These are phyloP conservation scores for Creontiades dilutus DNA, from an alignment of 2,888 invertebrate species.

Conservation along the genomic window DNA sequence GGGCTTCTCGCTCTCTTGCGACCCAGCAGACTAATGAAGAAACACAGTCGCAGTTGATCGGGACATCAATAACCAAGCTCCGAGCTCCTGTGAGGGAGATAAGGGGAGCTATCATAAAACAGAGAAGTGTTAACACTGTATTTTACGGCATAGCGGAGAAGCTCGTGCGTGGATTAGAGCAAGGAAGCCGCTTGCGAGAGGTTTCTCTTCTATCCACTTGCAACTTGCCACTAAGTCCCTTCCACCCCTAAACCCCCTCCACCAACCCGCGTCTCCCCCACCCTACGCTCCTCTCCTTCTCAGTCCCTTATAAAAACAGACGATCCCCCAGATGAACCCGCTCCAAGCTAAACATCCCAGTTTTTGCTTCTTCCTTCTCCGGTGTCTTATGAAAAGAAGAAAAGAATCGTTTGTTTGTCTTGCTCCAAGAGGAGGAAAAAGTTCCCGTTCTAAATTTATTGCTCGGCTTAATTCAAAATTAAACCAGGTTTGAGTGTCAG, in stretches of 20 bases:
- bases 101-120: constrained; percentile 13
- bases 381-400: neutral
- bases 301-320: neutral
- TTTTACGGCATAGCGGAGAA: neutral
- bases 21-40: neutral
- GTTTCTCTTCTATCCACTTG: constrained; percentile 13
- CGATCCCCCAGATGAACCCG: neutral
- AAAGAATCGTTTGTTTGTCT: neutral
- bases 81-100: neutral
- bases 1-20: neutral
- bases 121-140: constrained; percentile 27
- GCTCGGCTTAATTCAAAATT: neutral
- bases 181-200: neutral
- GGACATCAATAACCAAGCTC: constrained; percentile 4
- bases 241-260: neutral
- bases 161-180: constrained; percentile 27
- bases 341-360: neutral
- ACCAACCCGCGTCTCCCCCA: no score
- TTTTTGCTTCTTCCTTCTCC: neutral
- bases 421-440: neutral
- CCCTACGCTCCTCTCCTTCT: neutral
- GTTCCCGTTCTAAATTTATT: neutral
- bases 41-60: neutral
- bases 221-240: constrained; percentile 33
- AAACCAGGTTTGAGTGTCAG: neutral